Base-by-base conservation (phyloP, 2,888 invertebrate species). In the Apocheima hispidaria region DNA sequence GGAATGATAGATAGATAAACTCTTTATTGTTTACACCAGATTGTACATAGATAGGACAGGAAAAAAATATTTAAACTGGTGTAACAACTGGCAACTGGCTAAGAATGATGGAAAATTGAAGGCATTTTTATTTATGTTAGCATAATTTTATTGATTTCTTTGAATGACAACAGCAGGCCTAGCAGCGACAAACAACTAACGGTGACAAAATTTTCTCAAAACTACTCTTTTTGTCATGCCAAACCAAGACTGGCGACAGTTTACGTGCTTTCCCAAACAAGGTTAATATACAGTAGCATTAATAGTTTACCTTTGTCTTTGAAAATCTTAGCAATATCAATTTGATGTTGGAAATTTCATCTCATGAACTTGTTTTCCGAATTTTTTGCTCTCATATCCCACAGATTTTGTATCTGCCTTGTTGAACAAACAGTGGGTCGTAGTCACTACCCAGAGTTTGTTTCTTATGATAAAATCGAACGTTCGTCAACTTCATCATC, bases 361-460 rank as follows among this genome's bases (percentile, higher is more conserved):
- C 6, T 35, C 26, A 4, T 35, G 35, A 4, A 35, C 16, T 44
- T 4, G 9, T 43, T 35, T 44, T 36, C 5, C 16, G 16, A 23
- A 30, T 18, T 20, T 46, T 54, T 38, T 55, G 36, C 38, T 46
- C 46, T 38, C 46, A 55, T 55, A 48, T 50, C 50, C 57, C 57
- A 14, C 9, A 26, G 49, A 26, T 50, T 57, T n/a, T 35, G n/a
- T 44, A 43, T 41, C 16, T 28, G 30, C 20, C 20, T 21, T 23
- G 14, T n/a, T 10, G 21, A 18, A 20, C 52, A 38, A 40, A 40
- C 51, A 30, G 40, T n/a, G n/a, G 40, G 2, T 21, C 14, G 28
- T 33, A 43, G 12, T 2, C 41, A n/a, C 41, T 41, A 41, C 41
- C 18, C 20, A 4, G n/a, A 10, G 41, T n/a, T n/a, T n/a, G n/a